Percentiles rank a stretch among this genome's conserved stretches.
These are phyloP conservation scores for Thymallus thymallus DNA, from an alignment of 2,113 vertebrate species.

Conservation along the genomic window DNA sequence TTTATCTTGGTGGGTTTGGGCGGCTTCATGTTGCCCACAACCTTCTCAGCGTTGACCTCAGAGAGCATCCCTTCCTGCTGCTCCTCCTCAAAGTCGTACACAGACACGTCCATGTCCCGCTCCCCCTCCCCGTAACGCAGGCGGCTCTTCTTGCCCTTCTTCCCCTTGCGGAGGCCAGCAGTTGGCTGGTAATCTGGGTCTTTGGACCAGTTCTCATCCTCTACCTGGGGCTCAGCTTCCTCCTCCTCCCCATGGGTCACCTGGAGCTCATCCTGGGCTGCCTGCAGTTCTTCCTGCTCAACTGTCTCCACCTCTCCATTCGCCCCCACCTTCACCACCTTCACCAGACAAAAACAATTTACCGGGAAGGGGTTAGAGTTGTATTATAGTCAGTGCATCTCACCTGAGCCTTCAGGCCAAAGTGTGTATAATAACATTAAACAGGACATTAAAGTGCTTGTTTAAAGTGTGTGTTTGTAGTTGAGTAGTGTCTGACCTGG, in stretches of 20 bases:
- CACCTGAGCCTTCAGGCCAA: neutral
- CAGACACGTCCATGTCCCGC: conserved; percentile 89
- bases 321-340: conserved; percentile 88
- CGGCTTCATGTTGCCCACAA: conserved; percentile 91
- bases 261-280: conserved; percentile 1
- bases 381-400: neutral
- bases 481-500: conserved; percentile 58
- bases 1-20: conserved; percentile 92
- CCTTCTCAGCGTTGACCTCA: conserved; percentile 89
- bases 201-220: conserved; percentile 85
- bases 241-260: conserved; percentile 68
- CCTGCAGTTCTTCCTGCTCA: conserved; percentile 73
- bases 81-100: conserved; percentile 90
- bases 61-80: conserved; percentile 88
- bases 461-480: neutral
- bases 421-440: neutral
- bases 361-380: neutral
- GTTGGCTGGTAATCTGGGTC: conserved; percentile 90
- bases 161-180: conserved; percentile 78
- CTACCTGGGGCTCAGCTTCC: conserved; percentile 73
- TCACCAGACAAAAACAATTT: neutral
- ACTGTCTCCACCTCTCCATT: conserved; percentile 90
- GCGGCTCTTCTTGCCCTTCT: conserved; percentile 90
- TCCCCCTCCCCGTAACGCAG: conserved; percentile 87
- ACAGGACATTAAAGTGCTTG: no score